Evolutionary conservation across 2,888 invertebrate species (phyloP), one percentile per base, ranked within the genome.

Genomic region (Apotomis betuletana): DNA sequence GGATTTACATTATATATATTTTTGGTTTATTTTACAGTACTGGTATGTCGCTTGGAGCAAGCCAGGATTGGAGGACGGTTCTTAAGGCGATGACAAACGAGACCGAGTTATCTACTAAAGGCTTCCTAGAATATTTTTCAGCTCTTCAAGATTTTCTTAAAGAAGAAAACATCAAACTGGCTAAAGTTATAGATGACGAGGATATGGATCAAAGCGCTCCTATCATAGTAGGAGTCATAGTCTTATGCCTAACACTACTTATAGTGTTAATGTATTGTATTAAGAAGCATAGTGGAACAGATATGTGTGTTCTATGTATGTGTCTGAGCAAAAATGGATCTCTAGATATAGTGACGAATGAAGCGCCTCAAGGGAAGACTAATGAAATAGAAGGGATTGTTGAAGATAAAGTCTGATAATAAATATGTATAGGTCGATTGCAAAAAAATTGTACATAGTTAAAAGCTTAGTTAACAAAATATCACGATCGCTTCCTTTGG

Each of bases 311-410:
- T 49, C 83, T 90, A 55, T 85, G 90, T 8, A 71, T 85, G 51
- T 92, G 90, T 73, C 78, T 92, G 38, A 90, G 86, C 76, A 90
- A 91, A 78, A 93, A 92, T 75, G 92, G 92, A 0, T 92, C 92
- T 9, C 82, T 92, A 75, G 92, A 93, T 75, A 92, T 92, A 74
- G 91, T 84, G 2, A 88, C 91, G 0, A 88, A 87, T 70, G 92
- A 92, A 76, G 77, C 84, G 67, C 82, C 89, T 3, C 86, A 85
- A 77, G 80, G 80, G 13, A 91, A 91, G 76, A 78, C 79, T 9
- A 86, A 81, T 62, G 91, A 90, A 64, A 78, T 83, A 2, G 90
- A 87, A 73, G 88, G 85, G 3, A 85, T 92, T n/a, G 81, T 86
- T 70, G 92, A 93, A 80, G 91, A 89, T 61, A 92, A 92, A 79